Percentiles rank a stretch among this genome's conserved stretches.
phyloP scores from a whole-genome alignment of 2,797 vertebrate species.

The Ficedula albicollis region DNA sequence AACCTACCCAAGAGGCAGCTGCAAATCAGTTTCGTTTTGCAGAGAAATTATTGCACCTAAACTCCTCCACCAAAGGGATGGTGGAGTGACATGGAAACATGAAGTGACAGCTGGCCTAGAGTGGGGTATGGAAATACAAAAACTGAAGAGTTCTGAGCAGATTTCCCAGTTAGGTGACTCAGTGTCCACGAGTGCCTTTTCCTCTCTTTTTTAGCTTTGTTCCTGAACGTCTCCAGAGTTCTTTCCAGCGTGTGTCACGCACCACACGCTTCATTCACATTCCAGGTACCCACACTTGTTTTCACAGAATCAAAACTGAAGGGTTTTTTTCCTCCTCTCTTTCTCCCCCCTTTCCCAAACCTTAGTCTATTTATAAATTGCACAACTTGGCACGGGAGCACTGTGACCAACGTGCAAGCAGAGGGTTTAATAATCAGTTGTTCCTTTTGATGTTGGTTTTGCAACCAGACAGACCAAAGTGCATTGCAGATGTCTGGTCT shows the following conservation, averaged over 20 bases:
- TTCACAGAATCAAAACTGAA: neutral
- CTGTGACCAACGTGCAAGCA: neutral
- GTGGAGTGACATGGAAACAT: neutral
- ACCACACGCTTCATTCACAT: neutral
- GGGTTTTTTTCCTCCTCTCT: neutral
- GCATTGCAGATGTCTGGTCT: conserved; percentile 30
- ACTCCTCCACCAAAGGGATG: neutral
- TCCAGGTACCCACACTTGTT: conserved; percentile 50
- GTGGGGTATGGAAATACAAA: neutral
- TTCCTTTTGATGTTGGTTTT: conserved; percentile 15
- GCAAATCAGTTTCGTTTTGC: neutral
- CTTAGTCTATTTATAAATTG: neutral
- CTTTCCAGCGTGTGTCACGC: neutral
- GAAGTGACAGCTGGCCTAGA: neutral
- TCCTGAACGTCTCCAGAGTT: neutral
- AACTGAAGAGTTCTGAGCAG: neutral
- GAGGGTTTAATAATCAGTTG: conserved; percentile 22
- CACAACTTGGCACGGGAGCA: neutral
- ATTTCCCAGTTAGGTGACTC: conserved; percentile 33
- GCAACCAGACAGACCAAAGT: neutral
- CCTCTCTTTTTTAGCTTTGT: neutral
- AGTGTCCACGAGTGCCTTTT: neutral
- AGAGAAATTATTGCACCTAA: neutral
- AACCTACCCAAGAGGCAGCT: neutral
- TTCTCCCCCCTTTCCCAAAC: neutral